Percentiles rank a stretch among this genome's conserved stretches.
These are phyloP conservation scores for Diabrotica undecimpunctata DNA, from an alignment of 1,140 invertebrate species.

Conservation along the genomic window DNA sequence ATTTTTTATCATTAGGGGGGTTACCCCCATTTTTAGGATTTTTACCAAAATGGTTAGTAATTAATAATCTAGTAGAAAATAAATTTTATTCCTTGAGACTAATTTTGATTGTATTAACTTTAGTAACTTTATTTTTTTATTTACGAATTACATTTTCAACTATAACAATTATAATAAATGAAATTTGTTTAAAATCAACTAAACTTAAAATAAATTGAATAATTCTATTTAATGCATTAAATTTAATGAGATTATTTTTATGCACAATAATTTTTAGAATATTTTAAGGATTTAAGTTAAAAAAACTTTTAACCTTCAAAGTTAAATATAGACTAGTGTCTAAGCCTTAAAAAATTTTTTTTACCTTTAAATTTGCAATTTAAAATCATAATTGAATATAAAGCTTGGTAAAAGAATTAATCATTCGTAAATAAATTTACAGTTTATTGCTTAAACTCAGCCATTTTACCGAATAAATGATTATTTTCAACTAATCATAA, in stretches of 20 bases:
- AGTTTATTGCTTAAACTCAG: conserved; percentile 55
- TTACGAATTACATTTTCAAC: conserved; percentile 36
- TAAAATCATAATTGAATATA: conserved; percentile 53
- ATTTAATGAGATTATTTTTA: conserved; percentile 42
- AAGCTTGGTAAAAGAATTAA: conserved; percentile 49
- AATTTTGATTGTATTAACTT: conserved; percentile 49
- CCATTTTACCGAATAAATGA: conserved; percentile 55
- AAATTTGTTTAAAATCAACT: conserved; percentile 4
- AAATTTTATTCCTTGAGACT: conserved; percentile 45
- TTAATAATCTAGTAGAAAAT: conserved; percentile 48
- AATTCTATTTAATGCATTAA: conserved; percentile 42
- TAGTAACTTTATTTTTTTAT: conserved; percentile 52
- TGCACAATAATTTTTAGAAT: conserved; percentile 44
- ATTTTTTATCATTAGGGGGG: conserved; percentile 53
- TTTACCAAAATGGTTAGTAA: conserved; percentile 53
- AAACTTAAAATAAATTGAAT: conserved; percentile 16
- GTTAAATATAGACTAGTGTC: conserved; percentile 51
- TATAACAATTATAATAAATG: conserved; percentile 14
- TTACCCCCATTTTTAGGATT: conserved; percentile 55
- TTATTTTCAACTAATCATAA: conserved; percentile 71
- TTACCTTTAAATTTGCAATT: conserved; percentile 57
- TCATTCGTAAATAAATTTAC: conserved; percentile 55
- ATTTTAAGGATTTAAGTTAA: conserved; percentile 56
- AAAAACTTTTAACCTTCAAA: conserved; percentile 59
- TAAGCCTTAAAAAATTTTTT: conserved; percentile 49